Evolutionary conservation across 2,888 invertebrate species (phyloP), one percentile per base, ranked within the genome.

Genomic region (Tortrix viridana): DNA sequence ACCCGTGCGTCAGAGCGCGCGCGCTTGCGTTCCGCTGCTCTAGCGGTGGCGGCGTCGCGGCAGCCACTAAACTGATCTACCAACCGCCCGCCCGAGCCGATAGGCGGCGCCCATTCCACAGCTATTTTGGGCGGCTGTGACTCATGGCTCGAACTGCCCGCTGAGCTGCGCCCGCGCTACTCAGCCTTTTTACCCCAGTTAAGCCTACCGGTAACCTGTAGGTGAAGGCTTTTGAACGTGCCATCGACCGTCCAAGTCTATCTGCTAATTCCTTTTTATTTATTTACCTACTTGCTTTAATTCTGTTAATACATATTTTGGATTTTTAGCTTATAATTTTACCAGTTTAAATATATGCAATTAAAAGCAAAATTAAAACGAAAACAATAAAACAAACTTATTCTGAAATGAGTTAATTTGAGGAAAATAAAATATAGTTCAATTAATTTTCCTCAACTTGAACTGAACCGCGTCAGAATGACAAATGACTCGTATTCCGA

Each of bases 61-160:
- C 82, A 85, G 86, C 89, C 90, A 90, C 90, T 91, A 91, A 88
- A 85, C 79, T 80, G 73, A 76, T 74, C 80, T 73, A 77, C 78
- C 72, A 77, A 77, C 88, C 88, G 90, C 89, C 91, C 91, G 91
- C 90, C 91, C 88, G 86, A 85, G 88, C 84, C 89, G 90, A 84
- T 90, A 90, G 90, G 91, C 89, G 90, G 91, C 90, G 91, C 90
- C 90, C 90, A 86, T 84, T 81, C 82, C 82, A 59, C 78, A 74
- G 78, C 81, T 92, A 92, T 92, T 92, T 89, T 83, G 77, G 88
- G 91, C 86, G 80, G 77, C 75, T 78, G 84, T 92, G 92, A 92
- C 82, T 92, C 92, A 92, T 78, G 75, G 80, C 85, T 84, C 82
- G 79, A 81, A 81, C 85, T 78, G 85, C 88, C 77, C 80, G 84